Percentiles rank a stretch among this genome's conserved stretches.
Evolutionary conservation across 1,140 invertebrate genomes (phyloP).

Genomic region (Tetranychus urticae): DNA sequence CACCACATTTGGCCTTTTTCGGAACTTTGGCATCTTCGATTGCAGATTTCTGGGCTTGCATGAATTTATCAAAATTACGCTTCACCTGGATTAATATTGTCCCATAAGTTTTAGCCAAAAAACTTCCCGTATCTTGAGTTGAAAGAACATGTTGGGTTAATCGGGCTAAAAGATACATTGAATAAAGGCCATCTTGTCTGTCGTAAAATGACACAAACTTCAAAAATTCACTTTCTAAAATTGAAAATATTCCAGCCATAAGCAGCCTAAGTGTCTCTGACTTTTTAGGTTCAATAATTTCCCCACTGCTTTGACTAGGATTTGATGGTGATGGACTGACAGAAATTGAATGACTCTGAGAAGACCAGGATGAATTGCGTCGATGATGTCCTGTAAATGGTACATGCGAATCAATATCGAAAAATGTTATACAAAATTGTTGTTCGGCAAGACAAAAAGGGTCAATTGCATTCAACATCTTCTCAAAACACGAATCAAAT

Average conservation of each 20-base stretch:
- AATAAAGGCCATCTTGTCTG: constrained; percentile 64
- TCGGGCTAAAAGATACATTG: constrained; percentile 68
- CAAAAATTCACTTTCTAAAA: constrained; percentile 57
- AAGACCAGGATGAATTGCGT: background rate
- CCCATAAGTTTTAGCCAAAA: constrained; percentile 60
- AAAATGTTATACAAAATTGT: constrained; percentile 80
- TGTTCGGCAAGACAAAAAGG: constrained; percentile 80
- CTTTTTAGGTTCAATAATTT: background rate
- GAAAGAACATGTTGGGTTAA: constrained; percentile 70
- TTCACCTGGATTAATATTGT: constrained; percentile 76
- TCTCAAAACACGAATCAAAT: constrained; percentile 28
- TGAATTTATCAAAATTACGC: constrained; percentile 73
- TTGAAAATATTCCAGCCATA: constrained; percentile 64
- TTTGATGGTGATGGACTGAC: constrained; percentile 6
- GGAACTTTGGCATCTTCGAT: constrained; percentile 44
- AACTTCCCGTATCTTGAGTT: constrained; percentile 70
- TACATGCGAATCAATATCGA: constrained; percentile 44
- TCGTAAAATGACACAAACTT: constrained; percentile 62
- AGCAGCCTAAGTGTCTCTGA: constrained; percentile 26
- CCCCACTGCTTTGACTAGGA: constrained; percentile 6
- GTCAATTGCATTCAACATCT: constrained; percentile 62
- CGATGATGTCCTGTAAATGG: background rate
- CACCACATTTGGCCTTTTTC: constrained; percentile 63
- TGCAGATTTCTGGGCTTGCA: constrained; percentile 57
- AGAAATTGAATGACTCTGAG: constrained; percentile 1